Evolutionary conservation across 1,140 invertebrate genomes (phyloP).

Genomic region (Ceratosolen fusciceps): DNA sequence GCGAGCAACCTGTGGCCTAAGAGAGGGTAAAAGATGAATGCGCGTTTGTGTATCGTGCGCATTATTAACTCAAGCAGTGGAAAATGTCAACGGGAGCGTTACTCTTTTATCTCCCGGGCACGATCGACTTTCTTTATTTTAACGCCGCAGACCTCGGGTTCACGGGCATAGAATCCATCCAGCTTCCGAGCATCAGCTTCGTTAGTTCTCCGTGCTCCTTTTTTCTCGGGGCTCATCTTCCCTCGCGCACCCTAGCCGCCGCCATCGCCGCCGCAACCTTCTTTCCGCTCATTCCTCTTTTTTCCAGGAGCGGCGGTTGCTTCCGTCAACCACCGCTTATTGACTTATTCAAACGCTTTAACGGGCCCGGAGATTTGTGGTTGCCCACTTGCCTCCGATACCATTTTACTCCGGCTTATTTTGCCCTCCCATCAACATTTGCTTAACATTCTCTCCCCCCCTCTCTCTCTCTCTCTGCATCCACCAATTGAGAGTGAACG

Average conservation of each 20-base stretch:
- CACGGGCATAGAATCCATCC: slow-evolving; percentile 3
- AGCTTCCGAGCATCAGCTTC: slow-evolving; percentile 24
- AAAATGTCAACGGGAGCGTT: slow-evolving; percentile 68
- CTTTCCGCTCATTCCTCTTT: slow-evolving; percentile 43
- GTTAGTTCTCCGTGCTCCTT: slow-evolving; percentile 40
- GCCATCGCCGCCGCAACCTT: too few species aligned
- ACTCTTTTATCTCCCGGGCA: slow-evolving; percentile 53
- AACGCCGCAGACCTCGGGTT: slow-evolving; percentile 45
- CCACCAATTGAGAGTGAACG: too few species aligned
- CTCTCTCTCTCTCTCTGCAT: too few species aligned
- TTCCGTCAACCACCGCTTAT: slow-evolving; percentile 43
- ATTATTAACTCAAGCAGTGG: slow-evolving; percentile 72
- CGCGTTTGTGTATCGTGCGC: slow-evolving; percentile 64
- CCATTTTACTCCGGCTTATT: neutral
- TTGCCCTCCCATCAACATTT: too few species aligned
- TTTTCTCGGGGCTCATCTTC: slow-evolving; percentile 31
- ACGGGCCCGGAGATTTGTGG: slow-evolving; percentile 12
- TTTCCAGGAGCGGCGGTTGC: neutral
- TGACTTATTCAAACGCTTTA: slow-evolving; percentile 43
- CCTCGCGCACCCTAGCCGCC: too few species aligned
- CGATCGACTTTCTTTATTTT: slow-evolving; percentile 62
- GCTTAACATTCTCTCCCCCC: too few species aligned
- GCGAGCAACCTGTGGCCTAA: slow-evolving; percentile 16
- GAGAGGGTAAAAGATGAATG: slow-evolving; percentile 33
- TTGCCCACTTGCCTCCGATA: neutral